Evolutionary conservation across 2,888 invertebrate genomes (phyloP).

Genomic region (Thymelicus sylvestris): DNA sequence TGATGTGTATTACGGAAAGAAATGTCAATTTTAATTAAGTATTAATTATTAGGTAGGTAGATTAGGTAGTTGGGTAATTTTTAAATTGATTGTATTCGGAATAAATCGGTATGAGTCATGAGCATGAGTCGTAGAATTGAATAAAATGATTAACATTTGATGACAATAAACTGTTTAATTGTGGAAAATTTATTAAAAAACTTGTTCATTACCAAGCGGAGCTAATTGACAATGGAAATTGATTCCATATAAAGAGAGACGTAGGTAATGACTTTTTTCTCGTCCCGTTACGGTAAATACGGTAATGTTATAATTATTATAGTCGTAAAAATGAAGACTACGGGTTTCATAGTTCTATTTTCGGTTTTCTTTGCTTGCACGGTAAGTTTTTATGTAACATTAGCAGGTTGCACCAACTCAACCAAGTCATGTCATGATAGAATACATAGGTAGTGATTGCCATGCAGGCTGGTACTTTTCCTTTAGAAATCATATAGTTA

Average conservation of each 20-base stretch:
- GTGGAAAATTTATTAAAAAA: background rate
- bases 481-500: too few relatives aligned
- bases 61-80: too few relatives aligned
- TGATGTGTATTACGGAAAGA: too few relatives aligned
- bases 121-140: background rate
- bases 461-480: too few relatives aligned
- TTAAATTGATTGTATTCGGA: too few relatives aligned
- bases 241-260: background rate
- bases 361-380: background rate
- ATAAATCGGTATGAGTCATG: too few relatives aligned
- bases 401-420: too few relatives aligned
- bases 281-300: background rate
- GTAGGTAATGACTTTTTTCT: background rate
- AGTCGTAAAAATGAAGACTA: background rate
- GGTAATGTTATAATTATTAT: background rate
- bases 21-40: too few relatives aligned
- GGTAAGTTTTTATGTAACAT: background rate
- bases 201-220: background rate
- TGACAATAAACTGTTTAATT: background rate
- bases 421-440: too few relatives aligned
- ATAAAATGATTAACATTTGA: background rate
- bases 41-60: too few relatives aligned
- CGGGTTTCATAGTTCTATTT: background rate
- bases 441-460: too few relatives aligned
- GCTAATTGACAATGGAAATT: constrained; percentile 3